phyloP scores from a whole-genome alignment of 2,797 vertebrate genomes.

The Morelia viridis region DNA sequence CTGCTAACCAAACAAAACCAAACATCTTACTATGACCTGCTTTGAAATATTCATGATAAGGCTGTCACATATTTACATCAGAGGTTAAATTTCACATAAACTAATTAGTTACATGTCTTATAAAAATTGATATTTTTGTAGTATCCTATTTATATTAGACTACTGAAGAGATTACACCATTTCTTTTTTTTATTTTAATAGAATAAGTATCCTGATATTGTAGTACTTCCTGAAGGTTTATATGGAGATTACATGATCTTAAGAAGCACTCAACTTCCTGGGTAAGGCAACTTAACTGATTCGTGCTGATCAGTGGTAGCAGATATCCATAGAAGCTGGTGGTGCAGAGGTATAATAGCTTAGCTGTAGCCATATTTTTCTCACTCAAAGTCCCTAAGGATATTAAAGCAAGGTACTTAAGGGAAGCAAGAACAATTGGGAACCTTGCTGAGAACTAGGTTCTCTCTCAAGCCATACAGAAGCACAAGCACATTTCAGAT shows the following conservation, averaged over 20 bases:
- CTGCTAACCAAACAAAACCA: not conserved
- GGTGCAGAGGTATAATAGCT: not conserved
- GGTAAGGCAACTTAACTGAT: conserved; percentile 72
- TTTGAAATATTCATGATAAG: not conserved
- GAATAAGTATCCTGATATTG: conserved; percentile 80
- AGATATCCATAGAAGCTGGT: not conserved
- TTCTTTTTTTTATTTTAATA: conserved; percentile 58
- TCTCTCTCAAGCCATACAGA: not conserved
- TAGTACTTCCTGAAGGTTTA: conserved; percentile 79
- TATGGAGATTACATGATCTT: conserved; percentile 77
- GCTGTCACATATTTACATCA: not conserved
- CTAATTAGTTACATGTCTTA: not conserved
- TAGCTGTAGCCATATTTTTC: not conserved
- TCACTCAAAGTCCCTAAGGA: not conserved
- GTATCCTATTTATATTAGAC: not conserved
- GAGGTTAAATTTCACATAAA: not conserved
- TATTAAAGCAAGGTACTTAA: not conserved
- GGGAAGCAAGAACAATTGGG: not conserved
- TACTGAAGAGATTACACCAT: not conserved
- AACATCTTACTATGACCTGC: not conserved
- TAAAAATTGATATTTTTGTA: not conserved
- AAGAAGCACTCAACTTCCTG: conserved; percentile 70
- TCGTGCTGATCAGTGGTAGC: not conserved
- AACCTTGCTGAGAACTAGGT: not conserved
- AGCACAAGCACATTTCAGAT: not conserved